Conservation (phyloP, 2,888 invertebrate genomes). For the Tuta absoluta region DNA sequence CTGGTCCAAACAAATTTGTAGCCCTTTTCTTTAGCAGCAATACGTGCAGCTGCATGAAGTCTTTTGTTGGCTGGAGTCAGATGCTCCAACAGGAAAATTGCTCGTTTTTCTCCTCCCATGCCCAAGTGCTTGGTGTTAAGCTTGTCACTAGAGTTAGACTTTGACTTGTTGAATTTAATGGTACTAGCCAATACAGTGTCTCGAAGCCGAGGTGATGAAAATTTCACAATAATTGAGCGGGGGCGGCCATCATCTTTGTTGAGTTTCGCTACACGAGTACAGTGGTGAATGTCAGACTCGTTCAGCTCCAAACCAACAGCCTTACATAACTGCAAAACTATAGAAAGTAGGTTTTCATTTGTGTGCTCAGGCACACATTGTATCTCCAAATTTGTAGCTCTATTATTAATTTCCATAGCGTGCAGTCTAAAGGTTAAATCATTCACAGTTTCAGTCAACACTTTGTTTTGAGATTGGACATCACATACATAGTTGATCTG, state of each 20-base stretch:
- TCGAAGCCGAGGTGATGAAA: not conserved
- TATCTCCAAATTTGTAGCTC: not conserved
- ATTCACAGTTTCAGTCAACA: too few species aligned
- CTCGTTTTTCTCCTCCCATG: too few species aligned
- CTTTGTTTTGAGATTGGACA: too few species aligned
- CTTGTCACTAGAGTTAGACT: too few species aligned
- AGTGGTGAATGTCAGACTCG: not conserved
- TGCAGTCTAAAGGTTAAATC: too few species aligned
- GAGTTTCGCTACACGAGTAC: conserved; percentile 1
- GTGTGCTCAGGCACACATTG: not conserved
- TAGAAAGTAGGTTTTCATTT: not conserved
- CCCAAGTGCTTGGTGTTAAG: too few species aligned
- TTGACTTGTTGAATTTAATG: conserved; percentile 9
- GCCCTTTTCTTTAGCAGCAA: too few species aligned
- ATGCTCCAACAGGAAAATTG: too few species aligned
- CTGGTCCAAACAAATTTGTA: too few species aligned
- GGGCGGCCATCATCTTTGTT: conserved; percentile 1
- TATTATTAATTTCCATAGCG: not conserved
- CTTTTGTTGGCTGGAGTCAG: too few species aligned
- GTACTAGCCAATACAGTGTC: not conserved
- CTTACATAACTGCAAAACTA: not conserved
- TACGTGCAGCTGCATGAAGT: too few species aligned
- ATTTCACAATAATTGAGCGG: conserved; percentile 9
- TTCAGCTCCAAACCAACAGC: not conserved
- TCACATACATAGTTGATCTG: too few species aligned